Evolutionary conservation across 2,113 vertebrate genomes (phyloP).

Genomic region (Podilymbus podiceps): DNA sequence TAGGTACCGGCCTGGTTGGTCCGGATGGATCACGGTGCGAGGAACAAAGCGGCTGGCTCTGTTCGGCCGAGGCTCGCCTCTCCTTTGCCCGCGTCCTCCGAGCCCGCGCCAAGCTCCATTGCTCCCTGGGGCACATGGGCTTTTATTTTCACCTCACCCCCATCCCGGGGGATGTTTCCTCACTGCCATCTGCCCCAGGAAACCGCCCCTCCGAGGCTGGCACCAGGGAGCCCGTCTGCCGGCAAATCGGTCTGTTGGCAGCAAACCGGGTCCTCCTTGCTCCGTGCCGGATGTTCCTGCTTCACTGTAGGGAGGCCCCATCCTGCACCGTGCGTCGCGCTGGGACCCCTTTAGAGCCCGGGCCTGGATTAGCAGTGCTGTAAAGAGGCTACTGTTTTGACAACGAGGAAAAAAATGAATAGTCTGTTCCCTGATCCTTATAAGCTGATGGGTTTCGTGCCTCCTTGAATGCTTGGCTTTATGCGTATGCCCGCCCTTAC

Average conservation of each 20-base stretch:
- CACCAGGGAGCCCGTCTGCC: background rate
- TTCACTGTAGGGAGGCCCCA: background rate
- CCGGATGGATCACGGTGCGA: background rate
- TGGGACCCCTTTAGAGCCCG: background rate
- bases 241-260: fast-evolving
- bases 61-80: background rate
- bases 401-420: background rate
- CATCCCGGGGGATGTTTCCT: background rate
- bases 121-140: background rate
- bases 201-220: background rate
- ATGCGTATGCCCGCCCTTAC: fast-evolving
- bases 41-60: background rate
- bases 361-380: background rate
- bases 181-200: background rate
- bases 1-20: background rate
- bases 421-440: background rate
- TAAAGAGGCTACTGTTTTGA: background rate
- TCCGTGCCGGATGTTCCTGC: background rate
- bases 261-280: background rate
- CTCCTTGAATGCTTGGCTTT: background rate
- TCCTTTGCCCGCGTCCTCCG: background rate
- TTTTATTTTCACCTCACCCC: background rate
- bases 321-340: fast-evolving
- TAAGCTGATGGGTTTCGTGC: fast-evolving
- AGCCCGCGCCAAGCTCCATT: background rate